These are phyloP conservation scores for Falcaria lacertinaria DNA, from an alignment of 2,888 invertebrate species.

Conservation along the genomic window DNA sequence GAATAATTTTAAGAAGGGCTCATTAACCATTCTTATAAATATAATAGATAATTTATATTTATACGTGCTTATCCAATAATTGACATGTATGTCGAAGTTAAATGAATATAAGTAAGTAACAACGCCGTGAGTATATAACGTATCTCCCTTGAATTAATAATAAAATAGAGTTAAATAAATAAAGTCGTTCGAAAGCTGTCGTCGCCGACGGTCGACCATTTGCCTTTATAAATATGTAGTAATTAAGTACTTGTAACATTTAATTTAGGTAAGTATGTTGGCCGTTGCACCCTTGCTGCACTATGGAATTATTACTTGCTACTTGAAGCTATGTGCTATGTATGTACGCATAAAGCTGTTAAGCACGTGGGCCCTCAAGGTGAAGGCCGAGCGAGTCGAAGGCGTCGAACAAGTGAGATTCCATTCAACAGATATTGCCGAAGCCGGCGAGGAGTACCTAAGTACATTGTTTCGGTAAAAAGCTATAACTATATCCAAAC, in stretches of 20 bases:
- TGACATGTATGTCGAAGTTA: too few relatives aligned
- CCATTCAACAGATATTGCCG: constrained; percentile 38
- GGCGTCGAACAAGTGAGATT: constrained; percentile 44
- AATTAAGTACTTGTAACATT: neutral
- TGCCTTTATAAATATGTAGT: neutral
- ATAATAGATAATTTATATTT: neutral
- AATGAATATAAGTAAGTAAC: too few relatives aligned
- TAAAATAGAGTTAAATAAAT: neutral
- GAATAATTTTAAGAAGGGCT: neutral
- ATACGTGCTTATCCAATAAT: too few relatives aligned
- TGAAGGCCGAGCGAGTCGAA: constrained; percentile 34
- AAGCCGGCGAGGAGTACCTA: constrained; percentile 19
- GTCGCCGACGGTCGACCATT: neutral
- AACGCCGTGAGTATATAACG: too few relatives aligned
- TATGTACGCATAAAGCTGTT: constrained; percentile 5
- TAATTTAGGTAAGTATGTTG: too few relatives aligned
- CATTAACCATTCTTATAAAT: neutral
- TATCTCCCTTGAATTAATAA: too few relatives aligned
- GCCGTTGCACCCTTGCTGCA: too few relatives aligned
- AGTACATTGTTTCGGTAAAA: constrained; percentile 9
- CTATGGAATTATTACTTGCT: too few relatives aligned
- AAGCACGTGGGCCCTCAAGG: constrained; percentile 53
- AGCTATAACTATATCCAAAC: constrained; percentile 1
- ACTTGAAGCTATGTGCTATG: too few relatives aligned
- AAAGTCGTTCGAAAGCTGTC: neutral